Base-by-base conservation (phyloP, 1,140 invertebrate species). In the Zaprionus capensis region DNA sequence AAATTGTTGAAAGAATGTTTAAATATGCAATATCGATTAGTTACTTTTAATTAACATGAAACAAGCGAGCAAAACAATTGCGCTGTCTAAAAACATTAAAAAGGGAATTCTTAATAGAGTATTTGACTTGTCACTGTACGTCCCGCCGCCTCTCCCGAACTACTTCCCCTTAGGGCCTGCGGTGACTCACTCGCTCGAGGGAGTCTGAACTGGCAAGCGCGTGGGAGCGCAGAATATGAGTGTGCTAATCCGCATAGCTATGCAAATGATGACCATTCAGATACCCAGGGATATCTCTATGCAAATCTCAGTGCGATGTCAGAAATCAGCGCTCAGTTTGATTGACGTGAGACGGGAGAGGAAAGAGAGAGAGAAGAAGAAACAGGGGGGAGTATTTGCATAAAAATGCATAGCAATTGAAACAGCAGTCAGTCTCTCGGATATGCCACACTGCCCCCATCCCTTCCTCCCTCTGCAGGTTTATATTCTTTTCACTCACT, bases 211-310 rank as follows among this genome's bases (percentile, higher is more conserved):
- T 24, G 49, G 11, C 31, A 64, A 46, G 46, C 20, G 46, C 15
- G 15, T 46, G n/a, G 15, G 6, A n/a, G n/a, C 12, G 3, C 4
- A 22, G 31, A 31, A 64, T 53, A 46, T 17, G 62, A 55, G 20
- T 53, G 34, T 53, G 62, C 14, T 55, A 65, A 65, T 65, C 62
- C 36, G 31, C 49, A 55, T 55, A 14, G 49, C 31, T 65, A 65
- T 55, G 46, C 62, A 64, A 64, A 64, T 64, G 62, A 65, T 65
- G 36, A 38, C 28, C n/a, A 53, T 38, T 11, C 20, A 38, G 62
- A 65, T 65, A 65, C 49, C 22, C 62, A 38, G 62, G 38, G 20
- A 64, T 53, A 36, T 53, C 22, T 36, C 49, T 55, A 38, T 53
- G 62, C 49, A 65, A 65, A 65, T 65, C 31, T 17, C 17, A 4